Evolutionary conservation across 2,113 vertebrate genomes (phyloP).

Genomic region (Megaceryle maxima): DNA sequence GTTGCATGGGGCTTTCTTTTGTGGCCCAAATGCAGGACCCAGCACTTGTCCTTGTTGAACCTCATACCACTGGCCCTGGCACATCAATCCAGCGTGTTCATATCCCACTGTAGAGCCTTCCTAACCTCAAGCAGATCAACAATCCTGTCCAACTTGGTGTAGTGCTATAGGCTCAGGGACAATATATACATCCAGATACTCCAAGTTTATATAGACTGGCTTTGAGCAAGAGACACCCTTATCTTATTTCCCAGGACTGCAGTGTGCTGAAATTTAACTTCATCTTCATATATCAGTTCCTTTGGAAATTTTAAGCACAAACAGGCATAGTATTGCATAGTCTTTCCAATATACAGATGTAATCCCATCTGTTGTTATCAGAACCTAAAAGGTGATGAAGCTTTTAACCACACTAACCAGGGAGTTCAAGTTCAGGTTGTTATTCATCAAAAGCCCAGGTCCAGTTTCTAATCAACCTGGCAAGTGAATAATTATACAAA

Average conservation of each 20-base stretch:
- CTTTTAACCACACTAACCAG: not conserved
- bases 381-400: not conserved
- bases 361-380: not conserved
- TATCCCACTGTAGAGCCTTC: not conserved
- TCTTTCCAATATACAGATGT: not conserved
- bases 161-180: not conserved
- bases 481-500: not conserved
- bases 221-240: not conserved
- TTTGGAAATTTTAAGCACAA: not conserved
- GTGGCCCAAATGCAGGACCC: not conserved
- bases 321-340: not conserved
- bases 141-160: not conserved
- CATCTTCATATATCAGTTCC: not conserved
- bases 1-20: not conserved
- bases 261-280: not conserved
- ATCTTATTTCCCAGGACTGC: not conserved
- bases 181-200: not conserved
- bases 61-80: not conserved
- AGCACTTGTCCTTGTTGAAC: not conserved
- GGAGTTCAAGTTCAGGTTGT: not conserved
- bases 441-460: not conserved
- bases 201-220: not conserved
- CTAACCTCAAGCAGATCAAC: not conserved
- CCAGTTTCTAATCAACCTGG: not conserved
- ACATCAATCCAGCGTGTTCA: not conserved